phyloP scores from a whole-genome alignment of 2,888 invertebrate species.

The Carabus problematicus region DNA sequence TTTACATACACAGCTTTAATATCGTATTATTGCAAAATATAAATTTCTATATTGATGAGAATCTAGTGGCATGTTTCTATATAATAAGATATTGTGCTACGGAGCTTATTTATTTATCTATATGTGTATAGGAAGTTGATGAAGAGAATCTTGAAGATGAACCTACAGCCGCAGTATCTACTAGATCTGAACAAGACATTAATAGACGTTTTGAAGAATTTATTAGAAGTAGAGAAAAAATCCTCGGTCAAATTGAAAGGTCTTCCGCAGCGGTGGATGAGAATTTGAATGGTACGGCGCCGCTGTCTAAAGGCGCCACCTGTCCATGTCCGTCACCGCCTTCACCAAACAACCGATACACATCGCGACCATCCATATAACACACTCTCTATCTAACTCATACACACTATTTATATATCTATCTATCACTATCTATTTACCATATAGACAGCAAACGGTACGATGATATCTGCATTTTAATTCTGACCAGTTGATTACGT shows the following conservation, averaged over 20 bases:
- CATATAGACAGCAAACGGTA: too few relatives aligned
- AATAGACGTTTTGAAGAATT: constrained; percentile 67
- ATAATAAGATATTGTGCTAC: neutral
- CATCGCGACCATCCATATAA: constrained; percentile 36
- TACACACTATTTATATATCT: too few relatives aligned
- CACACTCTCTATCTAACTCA: neutral
- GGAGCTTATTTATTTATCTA: constrained; percentile 41
- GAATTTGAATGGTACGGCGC: constrained; percentile 12
- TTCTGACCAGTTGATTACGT: too few relatives aligned
- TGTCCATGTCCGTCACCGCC: constrained; percentile 12
- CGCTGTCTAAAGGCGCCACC: neutral
- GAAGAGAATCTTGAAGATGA: constrained; percentile 66
- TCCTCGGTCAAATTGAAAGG: constrained; percentile 46
- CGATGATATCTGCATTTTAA: too few relatives aligned
- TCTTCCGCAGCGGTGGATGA: constrained; percentile 28
- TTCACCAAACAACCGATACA: constrained; percentile 20
- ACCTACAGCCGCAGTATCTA: constrained; percentile 58
- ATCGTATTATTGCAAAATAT: neutral
- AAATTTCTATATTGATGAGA: neutral
- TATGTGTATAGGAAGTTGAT: constrained; percentile 68
- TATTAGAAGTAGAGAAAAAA: constrained; percentile 60
- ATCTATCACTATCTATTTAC: too few relatives aligned
- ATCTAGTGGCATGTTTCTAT: neutral
- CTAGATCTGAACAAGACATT: constrained; percentile 63
- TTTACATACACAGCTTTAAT: constrained; percentile 4